Conservation (phyloP, 92 coral and sea anemone species). For the Actinostola sp. region DNA sequence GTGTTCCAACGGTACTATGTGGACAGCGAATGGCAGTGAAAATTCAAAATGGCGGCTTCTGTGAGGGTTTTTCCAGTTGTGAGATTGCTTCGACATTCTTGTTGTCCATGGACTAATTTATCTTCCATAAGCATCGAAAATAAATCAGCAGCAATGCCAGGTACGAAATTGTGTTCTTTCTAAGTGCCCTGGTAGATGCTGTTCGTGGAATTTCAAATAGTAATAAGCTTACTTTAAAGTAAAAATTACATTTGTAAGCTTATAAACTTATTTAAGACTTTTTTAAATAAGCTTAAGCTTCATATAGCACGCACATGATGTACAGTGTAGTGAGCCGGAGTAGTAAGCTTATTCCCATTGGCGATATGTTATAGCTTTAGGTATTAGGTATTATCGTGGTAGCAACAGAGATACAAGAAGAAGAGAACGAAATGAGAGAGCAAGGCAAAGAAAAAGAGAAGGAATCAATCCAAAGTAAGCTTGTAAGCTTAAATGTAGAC, state of each 20-base stretch:
- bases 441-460: constrained; percentile 70
- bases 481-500: background rate
- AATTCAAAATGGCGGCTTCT: constrained; percentile 73
- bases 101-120: constrained; percentile 19
- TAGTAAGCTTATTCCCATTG: background rate
- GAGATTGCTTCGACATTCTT: constrained; percentile 38
- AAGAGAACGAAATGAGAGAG: constrained; percentile 81
- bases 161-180: too few species aligned
- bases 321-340: too few species aligned
- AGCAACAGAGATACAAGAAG: constrained; percentile 92
- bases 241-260: too few species aligned
- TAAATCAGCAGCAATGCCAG: constrained; percentile 39
- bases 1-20: background rate
- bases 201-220: too few species aligned
- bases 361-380: constrained; percentile 28
- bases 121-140: constrained; percentile 1
- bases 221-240: too few species aligned
- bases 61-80: constrained; percentile 20
- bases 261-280: too few species aligned
- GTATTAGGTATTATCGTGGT: constrained; percentile 79
- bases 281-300: too few species aligned
- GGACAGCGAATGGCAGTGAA: constrained; percentile 14
- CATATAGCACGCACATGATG: too few species aligned
- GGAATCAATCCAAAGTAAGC: constrained; percentile 55
- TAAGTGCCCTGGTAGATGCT: too few species aligned